A percentile compares a stretch with the other conserved stretches of the same genome.
Evolutionary conservation across 64 coral and sea anemone genomes (phyloP).

Genomic region (Pocillopora damicornis): DNA sequence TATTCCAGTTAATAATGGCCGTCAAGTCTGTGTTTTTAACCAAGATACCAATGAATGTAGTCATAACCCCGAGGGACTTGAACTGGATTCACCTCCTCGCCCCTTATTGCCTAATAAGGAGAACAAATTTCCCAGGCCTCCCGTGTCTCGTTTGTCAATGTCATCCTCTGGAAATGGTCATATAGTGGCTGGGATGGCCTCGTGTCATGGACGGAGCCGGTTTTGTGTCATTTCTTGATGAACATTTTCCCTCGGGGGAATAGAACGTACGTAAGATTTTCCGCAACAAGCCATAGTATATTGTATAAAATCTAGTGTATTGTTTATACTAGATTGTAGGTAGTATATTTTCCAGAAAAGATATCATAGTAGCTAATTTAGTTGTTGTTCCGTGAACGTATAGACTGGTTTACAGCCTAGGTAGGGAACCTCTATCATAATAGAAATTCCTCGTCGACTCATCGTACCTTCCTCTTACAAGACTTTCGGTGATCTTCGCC

Average conservation of each 20-base stretch:
- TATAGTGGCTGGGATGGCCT: slow-evolving; percentile 56
- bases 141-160: slow-evolving; percentile 17
- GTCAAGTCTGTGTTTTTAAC: slow-evolving; percentile 52
- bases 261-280: background rate
- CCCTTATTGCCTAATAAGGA: slow-evolving; percentile 39
- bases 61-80: slow-evolving; percentile 52
- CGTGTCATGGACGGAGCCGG: slow-evolving; percentile 66
- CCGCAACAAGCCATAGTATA: too few relatives aligned
- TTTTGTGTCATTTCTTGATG: slow-evolving; percentile 80
- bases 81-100: slow-evolving; percentile 46
- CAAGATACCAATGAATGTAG: slow-evolving; percentile 39
- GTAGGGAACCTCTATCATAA: too few relatives aligned
- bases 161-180: slow-evolving; percentile 35
- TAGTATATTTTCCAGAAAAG: too few relatives aligned
- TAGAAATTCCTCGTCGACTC: too few relatives aligned
- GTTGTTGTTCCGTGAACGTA: too few relatives aligned
- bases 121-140: slow-evolving; percentile 37
- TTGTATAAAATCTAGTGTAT: too few relatives aligned
- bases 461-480: too few relatives aligned
- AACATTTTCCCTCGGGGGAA: background rate
- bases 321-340: too few relatives aligned
- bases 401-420: too few relatives aligned
- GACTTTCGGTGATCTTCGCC: too few relatives aligned
- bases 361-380: too few relatives aligned
- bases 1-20: slow-evolving; percentile 43